Percentiles rank a stretch among this genome's conserved stretches.
phyloP scores from a whole-genome alignment of 2,113 vertebrate species.

The Limanda limanda region DNA sequence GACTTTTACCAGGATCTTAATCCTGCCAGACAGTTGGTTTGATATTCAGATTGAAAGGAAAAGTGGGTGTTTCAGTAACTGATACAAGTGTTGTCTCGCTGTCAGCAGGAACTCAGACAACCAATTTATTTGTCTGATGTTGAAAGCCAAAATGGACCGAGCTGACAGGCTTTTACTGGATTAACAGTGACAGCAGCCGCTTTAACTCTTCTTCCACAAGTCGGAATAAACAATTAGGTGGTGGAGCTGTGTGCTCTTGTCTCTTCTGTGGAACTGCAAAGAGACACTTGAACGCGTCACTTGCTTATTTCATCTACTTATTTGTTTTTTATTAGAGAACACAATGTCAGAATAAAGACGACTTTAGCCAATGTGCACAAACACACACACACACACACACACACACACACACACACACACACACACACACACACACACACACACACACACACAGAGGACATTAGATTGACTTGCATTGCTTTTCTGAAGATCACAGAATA shows the following conservation, averaged over 20 bases:
- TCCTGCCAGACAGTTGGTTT: slow-evolving; percentile 30
- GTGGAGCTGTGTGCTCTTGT: slow-evolving; percentile 6
- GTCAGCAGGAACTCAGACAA: slow-evolving; percentile 49
- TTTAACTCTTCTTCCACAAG: slow-evolving; percentile 37
- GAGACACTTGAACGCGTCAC: background rate
- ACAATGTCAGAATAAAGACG: background rate
- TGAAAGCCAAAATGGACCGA: slow-evolving; percentile 49
- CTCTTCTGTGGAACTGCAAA: background rate
- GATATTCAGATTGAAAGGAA: slow-evolving; percentile 39
- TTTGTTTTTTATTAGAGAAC: background rate
- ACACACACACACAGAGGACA: no score
- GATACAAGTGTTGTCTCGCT: slow-evolving; percentile 34
- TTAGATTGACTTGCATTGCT: no score
- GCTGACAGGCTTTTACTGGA: slow-evolving; percentile 42
- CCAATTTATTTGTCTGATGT: slow-evolving; percentile 52
- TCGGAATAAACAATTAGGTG: slow-evolving; percentile 46
- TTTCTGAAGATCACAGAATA: no score
- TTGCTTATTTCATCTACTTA: slow-evolving; percentile 4
- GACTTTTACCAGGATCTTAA: slow-evolving; percentile 28
- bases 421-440: no score
- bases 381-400: background rate
- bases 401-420: no score
- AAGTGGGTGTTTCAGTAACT: slow-evolving; percentile 36
- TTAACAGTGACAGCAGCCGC: slow-evolving; percentile 57
- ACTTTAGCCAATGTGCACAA: background rate